These are phyloP conservation scores for Pteria penguin DNA, from an alignment of 2,888 invertebrate genomes.

Conservation along the genomic window DNA sequence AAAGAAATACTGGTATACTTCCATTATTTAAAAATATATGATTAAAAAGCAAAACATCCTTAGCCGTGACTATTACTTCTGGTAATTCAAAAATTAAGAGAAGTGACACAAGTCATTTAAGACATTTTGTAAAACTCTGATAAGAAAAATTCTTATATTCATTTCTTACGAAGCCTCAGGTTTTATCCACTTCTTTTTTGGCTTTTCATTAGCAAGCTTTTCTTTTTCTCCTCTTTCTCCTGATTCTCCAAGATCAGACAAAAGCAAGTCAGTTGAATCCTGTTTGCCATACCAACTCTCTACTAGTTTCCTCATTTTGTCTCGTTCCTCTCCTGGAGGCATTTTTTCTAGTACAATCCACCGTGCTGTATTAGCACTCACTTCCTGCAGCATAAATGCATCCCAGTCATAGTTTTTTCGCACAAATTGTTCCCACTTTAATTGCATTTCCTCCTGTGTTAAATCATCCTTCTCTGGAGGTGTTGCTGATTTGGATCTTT, in stretches of 20 bases:
- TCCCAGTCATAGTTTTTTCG: slow-evolving; percentile 73
- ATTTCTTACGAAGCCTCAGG: slow-evolving; percentile 64
- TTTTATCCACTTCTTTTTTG: slow-evolving; percentile 60
- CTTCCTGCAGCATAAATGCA: slow-evolving; percentile 74
- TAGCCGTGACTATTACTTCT: no score
- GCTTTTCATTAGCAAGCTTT: slow-evolving; percentile 49
- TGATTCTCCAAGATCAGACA: slow-evolving; percentile 68
- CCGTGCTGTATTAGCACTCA: slow-evolving; percentile 77
- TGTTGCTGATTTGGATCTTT: background rate
- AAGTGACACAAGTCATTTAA: no score
- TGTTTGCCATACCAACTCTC: slow-evolving; percentile 72
- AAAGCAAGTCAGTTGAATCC: slow-evolving; percentile 70
- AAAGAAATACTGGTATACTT: no score
- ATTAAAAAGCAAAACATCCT: no score
- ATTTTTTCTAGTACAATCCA: slow-evolving; percentile 76
- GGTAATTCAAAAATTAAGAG: no score
- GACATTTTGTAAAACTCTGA: no score
- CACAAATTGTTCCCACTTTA: background rate
- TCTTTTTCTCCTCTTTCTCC: slow-evolving; percentile 48
- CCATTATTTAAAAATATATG: no score
- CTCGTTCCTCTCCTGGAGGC: slow-evolving; percentile 58
- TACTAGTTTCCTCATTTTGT: slow-evolving; percentile 64
- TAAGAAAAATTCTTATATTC: background rate
- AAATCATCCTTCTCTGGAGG: slow-evolving; percentile 5
- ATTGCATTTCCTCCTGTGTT: slow-evolving; percentile 4